phyloP scores from a whole-genome alignment of 2,113 vertebrate genomes.

The Nothocercus julius region DNA sequence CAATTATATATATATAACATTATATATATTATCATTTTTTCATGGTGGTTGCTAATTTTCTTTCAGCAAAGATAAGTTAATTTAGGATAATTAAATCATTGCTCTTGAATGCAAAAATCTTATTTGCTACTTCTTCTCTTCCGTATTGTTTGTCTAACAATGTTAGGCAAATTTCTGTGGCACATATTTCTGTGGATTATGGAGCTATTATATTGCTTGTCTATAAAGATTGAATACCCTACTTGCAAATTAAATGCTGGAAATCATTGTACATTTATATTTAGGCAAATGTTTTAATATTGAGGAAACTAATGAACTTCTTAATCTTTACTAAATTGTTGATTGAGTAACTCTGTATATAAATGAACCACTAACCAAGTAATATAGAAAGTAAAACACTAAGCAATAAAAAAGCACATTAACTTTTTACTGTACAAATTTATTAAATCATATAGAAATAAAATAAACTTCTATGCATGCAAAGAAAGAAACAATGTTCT shows the following conservation, averaged over 20 bases:
- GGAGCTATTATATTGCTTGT: neutral
- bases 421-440: neutral
- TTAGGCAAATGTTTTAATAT: slow-evolving; percentile 16
- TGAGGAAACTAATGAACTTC: neutral
- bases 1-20: neutral
- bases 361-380: slow-evolving; percentile 17
- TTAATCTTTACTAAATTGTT: neutral
- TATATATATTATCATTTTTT: neutral
- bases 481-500: neutral
- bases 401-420: slow-evolving; percentile 39
- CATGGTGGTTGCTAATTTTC: neutral
- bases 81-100: neutral
- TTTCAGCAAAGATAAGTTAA: neutral
- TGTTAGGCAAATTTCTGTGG: neutral
- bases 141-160: neutral
- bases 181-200: neutral
- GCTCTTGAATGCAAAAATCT: neutral
- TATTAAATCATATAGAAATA: slow-evolving; percentile 1
- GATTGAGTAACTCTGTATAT: neutral
- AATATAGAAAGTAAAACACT: slow-evolving; percentile 33
- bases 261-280: neutral
- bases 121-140: neutral
- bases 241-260: neutral
- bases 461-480: slow-evolving; percentile 10
- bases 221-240: neutral